Evolutionary conservation across 2,888 invertebrate species (phyloP).

Genomic region (Hyposoter dolosus): DNA sequence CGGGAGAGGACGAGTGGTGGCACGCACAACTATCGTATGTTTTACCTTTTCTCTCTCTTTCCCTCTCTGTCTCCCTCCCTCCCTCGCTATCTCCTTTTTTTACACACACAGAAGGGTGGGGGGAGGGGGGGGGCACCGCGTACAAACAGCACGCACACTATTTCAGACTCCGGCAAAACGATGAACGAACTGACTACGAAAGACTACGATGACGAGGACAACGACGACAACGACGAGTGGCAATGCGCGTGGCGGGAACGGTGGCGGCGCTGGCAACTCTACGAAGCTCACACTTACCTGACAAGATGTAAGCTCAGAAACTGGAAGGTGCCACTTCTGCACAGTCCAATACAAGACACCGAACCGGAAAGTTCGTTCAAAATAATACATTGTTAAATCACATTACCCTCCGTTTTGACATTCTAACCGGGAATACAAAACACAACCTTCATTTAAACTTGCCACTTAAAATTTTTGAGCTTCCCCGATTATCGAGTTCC

Average conservation of each 20-base stretch:
- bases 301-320: conserved; percentile 84
- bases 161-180: conserved; percentile 82
- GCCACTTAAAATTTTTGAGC: neutral
- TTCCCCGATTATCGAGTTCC: neutral
- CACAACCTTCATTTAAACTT: neutral
- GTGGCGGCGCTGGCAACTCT: conserved; percentile 66
- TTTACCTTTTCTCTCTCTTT: conserved; percentile 39
- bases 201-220: conserved; percentile 50
- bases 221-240: conserved; percentile 50
- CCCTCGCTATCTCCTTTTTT: conserved; percentile 45
- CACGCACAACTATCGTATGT: conserved; percentile 54
- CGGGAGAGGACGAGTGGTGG: conserved; percentile 40
- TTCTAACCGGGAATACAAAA: conserved; percentile 8
- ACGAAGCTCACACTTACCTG: conserved; percentile 84
- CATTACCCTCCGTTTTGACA: neutral
- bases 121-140: conserved; percentile 76
- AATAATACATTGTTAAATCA: conserved; percentile 56
- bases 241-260: conserved; percentile 66
- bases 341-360: conserved; percentile 85
- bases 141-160: conserved; percentile 84
- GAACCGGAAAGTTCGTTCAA: conserved; percentile 83
- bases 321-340: conserved; percentile 84
- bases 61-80: conserved; percentile 56
- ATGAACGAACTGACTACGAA: conserved; percentile 75
- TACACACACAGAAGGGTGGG: conserved; percentile 27